A percentile compares a stretch with the other conserved stretches of the same genome.
phyloP scores from a whole-genome alignment of 2,113 vertebrate genomes.

The Pagrus major region DNA sequence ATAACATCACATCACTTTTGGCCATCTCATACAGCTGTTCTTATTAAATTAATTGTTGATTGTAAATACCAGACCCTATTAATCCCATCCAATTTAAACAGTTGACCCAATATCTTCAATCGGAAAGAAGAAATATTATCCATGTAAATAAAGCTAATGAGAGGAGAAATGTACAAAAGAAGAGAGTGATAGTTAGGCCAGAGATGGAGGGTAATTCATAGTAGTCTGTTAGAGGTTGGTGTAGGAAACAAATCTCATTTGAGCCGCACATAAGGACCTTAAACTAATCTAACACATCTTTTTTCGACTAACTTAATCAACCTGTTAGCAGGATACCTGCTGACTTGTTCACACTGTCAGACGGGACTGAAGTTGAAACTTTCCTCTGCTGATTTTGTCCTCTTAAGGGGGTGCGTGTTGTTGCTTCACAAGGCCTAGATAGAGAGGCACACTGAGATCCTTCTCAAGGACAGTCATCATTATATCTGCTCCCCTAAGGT shows the following conservation, averaged over 20 bases:
- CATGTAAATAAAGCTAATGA: no score
- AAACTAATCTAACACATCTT: constrained; percentile 40
- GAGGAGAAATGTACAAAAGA: constrained; percentile 18
- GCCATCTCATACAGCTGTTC: no score
- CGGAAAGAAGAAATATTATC: no score
- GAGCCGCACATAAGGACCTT: constrained; percentile 35
- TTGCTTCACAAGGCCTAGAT: not conserved
- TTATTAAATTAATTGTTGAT: no score
- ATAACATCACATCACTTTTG: no score
- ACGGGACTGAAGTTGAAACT: not conserved
- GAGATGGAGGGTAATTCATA: constrained; percentile 12
- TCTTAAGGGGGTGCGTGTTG: not conserved
- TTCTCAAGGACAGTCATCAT: not conserved
- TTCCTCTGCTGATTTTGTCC: not conserved
- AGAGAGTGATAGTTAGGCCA: not conserved
- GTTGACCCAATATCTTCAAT: no score
- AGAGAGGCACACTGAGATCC: not conserved
- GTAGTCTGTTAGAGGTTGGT: constrained; percentile 3
- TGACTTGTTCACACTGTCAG: constrained; percentile 15
- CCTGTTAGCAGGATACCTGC: constrained; percentile 35
- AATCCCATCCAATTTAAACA: no score
- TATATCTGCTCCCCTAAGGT: not conserved
- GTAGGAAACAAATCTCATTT: constrained; percentile 39
- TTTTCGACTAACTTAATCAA: constrained; percentile 37
- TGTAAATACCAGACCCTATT: no score